A percentile compares a stretch with the other conserved stretches of the same genome.
Evolutionary conservation across 2,888 invertebrate species (phyloP).

Genomic region (Seira ritae): DNA sequence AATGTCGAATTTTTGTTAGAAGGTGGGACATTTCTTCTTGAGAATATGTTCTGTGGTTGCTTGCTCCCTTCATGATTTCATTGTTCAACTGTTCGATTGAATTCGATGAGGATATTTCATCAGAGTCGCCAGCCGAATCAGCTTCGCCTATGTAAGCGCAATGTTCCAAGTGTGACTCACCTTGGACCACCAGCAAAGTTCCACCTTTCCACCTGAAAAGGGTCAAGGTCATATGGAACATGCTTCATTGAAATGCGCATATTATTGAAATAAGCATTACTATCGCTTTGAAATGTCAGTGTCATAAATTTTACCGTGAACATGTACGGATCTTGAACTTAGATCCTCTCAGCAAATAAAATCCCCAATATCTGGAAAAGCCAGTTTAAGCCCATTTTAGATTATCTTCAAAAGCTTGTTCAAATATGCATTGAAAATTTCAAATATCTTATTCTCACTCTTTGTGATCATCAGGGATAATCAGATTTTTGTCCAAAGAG

Average conservation of each 20-base stretch:
- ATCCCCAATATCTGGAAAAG: slow-evolving; percentile 82
- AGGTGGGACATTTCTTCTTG: slow-evolving; percentile 68
- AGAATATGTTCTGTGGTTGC: slow-evolving; percentile 35
- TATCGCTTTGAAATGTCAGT: not conserved
- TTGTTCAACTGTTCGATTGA: slow-evolving; percentile 56
- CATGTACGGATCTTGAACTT: slow-evolving; percentile 86
- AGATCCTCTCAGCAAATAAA: slow-evolving; percentile 85
- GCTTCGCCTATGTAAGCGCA: slow-evolving; percentile 87
- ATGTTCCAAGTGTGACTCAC: slow-evolving; percentile 85
- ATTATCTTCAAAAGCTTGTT: not conserved
- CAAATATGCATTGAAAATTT: not conserved
- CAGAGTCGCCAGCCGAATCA: slow-evolving; percentile 85
- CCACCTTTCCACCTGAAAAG: slow-evolving; percentile 83
- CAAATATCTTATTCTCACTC: slow-evolving; percentile 77
- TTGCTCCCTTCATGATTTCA: not conserved
- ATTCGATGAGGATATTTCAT: slow-evolving; percentile 77
- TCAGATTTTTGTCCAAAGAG: slow-evolving; percentile 83
- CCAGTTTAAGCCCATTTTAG: too few relatives aligned
- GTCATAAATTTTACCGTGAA: slow-evolving; percentile 79
- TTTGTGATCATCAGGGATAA: slow-evolving; percentile 86
- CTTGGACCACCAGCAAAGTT: slow-evolving; percentile 85
- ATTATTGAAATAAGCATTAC: not conserved
- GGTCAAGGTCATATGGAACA: not conserved
- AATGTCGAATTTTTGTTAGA: slow-evolving; percentile 67
- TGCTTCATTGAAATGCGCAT: too few relatives aligned